phyloP scores from a whole-genome alignment of 53 echinoderm and acorn worm species.

The Actinopyga echinites region DNA sequence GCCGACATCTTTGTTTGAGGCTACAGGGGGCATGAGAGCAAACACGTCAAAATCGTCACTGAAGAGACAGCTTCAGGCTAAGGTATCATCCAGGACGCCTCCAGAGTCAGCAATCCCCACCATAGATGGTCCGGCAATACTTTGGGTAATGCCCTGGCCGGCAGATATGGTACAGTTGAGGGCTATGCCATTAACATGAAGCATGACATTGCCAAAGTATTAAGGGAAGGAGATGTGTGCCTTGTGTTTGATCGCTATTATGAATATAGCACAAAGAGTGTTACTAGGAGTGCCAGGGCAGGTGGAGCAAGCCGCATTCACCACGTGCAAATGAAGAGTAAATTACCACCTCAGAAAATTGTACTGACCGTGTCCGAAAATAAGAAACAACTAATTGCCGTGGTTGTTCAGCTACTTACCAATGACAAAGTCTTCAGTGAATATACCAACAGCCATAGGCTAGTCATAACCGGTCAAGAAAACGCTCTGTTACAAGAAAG shows the following conservation, averaged over 20 bases:
- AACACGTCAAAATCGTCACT: constrained; percentile 38
- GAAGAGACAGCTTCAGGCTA: constrained; percentile 35
- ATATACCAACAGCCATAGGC: background rate
- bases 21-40: no score
- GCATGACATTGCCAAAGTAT: background rate
- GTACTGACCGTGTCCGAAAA: no score
- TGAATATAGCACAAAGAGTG: constrained; percentile 41
- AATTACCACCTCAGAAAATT: no score
- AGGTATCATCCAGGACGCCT: background rate
- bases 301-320: background rate
- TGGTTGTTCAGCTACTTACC: no score
- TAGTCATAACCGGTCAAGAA: background rate
- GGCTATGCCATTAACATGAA: constrained; percentile 25
- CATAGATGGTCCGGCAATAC: constrained; percentile 48
- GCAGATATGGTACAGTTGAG: constrained; percentile 19
- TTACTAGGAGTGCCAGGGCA: no score
- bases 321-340: background rate
- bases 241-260: no score
- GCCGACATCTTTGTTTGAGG: constrained; percentile 34
- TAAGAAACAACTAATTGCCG: constrained; percentile 43
- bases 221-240: constrained; percentile 30
- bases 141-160: constrained; percentile 54
- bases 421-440: background rate
- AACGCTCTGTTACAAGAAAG: background rate
- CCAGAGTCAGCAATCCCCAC: background rate